Base-by-base conservation (phyloP, 1,140 invertebrate species). In the Hyles vespertilio region DNA sequence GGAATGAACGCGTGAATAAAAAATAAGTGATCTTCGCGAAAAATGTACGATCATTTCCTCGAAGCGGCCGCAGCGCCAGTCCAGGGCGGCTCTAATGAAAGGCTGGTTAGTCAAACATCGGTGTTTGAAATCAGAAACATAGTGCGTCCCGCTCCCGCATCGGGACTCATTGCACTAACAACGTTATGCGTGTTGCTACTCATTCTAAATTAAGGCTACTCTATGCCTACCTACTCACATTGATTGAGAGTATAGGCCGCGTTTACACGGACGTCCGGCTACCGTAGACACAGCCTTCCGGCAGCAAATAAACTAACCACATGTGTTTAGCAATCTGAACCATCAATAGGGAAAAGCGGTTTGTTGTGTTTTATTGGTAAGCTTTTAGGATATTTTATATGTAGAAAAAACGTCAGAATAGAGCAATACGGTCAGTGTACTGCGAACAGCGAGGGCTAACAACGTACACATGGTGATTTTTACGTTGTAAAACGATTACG, bases 121-220 rank as follows among this genome's bases (percentile, higher is more conserved):
- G 33, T 40, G 34, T 40, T 53, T 40, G 34, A 51, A 53, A 53
- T 53, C 51, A 40, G 51, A 36, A 40, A 53, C 10, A 11, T 48
- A 22, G 3, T 34, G 51, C 32, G 8, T 36, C 51, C 34, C 51
- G 34, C 36, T 36, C 33, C 5, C 36, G 36, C 36, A 2, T 8
- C 36, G 36, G 34, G 10, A 40, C 33, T 40, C 51, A 40, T 40
- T 53, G 32, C 8, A n/a, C 36, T 40, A 53, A 53, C 51, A n/a
- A 40, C 36, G 36, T 53, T 40, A 40, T 40, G 36, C 33, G 33
- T 12, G 10, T 12, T 53, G 33, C 51, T 53, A 53, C 51, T 53
- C 51, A 53, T 53, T 36, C 51, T 53, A 53, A 53, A 53, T 53
- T 53, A 40, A 53, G 51, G 51, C 51, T 36, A 36, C 33, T 12